A percentile compares a stretch with the other conserved stretches of the same genome.
phyloP scores from a whole-genome alignment of 2,888 invertebrate genomes.

The Stenoptilia bipunctidactyla region DNA sequence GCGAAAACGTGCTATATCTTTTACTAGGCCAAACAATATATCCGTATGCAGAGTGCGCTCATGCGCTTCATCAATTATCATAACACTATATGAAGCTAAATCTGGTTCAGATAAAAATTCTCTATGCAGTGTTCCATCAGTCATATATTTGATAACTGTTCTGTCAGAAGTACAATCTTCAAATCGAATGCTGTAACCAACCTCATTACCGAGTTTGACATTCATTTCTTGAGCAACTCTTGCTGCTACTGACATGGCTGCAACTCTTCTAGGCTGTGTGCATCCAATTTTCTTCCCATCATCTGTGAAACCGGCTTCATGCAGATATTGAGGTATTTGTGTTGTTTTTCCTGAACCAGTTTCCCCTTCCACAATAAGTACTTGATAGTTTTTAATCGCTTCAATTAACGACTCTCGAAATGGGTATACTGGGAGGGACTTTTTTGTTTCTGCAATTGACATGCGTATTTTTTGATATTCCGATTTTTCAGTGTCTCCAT shows the following conservation, averaged over 20 bases:
- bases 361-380: conserved; percentile 97
- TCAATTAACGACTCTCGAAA: conserved; percentile 90
- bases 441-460: conserved; percentile 91
- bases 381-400: conserved; percentile 91
- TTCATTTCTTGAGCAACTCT: conserved; percentile 98
- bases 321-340: conserved; percentile 97
- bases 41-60: conserved; percentile 98
- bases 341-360: conserved; percentile 99
- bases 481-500: conserved; percentile 73
- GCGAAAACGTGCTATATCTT: conserved; percentile 94
- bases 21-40: conserved; percentile 96
- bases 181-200: conserved; percentile 93
- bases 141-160: conserved; percentile 98
- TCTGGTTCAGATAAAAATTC: conserved; percentile 99
- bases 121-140: conserved; percentile 96
- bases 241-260: conserved; percentile 99
- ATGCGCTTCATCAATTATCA: conserved; percentile 99
- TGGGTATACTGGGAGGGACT: conserved; percentile 93
- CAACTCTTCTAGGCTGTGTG: conserved; percentile 97
- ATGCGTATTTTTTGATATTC: conserved; percentile 77
- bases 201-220: conserved; percentile 94
- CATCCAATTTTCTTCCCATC: conserved; percentile 94
- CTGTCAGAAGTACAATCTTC: conserved; percentile 99
- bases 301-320: conserved; percentile 91
- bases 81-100: conserved; percentile 94